A percentile compares a stretch with the other conserved stretches of the same genome.
Conservation (phyloP, 2,113 vertebrate genomes). For the Lepisosteus osseus region DNA sequence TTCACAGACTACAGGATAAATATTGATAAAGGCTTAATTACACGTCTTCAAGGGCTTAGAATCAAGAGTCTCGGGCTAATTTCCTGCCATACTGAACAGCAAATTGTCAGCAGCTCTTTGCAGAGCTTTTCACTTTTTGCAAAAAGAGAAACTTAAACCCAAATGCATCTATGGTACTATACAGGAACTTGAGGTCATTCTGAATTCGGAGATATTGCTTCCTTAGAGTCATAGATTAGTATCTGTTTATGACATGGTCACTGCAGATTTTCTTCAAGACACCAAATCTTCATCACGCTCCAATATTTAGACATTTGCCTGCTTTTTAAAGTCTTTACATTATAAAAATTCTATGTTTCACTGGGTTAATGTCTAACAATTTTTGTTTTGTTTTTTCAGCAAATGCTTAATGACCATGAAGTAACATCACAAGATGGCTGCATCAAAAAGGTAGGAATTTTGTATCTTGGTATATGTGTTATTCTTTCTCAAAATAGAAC, state of each 20-base stretch:
- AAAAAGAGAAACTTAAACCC: slow-evolving; percentile 28
- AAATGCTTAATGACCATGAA: slow-evolving; percentile 84
- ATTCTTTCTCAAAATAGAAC: no score
- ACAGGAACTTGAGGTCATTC: background rate
- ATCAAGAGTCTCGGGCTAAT: slow-evolving; percentile 50
- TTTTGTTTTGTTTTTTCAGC: slow-evolving; percentile 49
- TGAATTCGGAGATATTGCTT: background rate
- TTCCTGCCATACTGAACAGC: slow-evolving; percentile 55
- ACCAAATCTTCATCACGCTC: background rate
- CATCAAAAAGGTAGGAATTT: slow-evolving; percentile 84
- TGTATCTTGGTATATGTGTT: no score
- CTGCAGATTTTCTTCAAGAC: slow-evolving; percentile 11
- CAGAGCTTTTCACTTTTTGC: slow-evolving; percentile 54
- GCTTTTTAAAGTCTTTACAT: no score
- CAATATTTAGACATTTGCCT: background rate
- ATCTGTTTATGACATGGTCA: slow-evolving; percentile 8
- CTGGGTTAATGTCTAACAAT: background rate
- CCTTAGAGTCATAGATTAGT: background rate
- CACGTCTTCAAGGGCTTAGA: slow-evolving; percentile 32
- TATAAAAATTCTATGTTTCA: background rate
- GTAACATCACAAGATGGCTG: slow-evolving; percentile 78
- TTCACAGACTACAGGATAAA: slow-evolving; percentile 65
- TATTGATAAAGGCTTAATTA: slow-evolving; percentile 71
- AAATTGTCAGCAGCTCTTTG: slow-evolving; percentile 56
- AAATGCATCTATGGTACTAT: background rate